These are phyloP conservation scores for Samia ricini DNA, from an alignment of 1,140 invertebrate species.

Conservation along the genomic window DNA sequence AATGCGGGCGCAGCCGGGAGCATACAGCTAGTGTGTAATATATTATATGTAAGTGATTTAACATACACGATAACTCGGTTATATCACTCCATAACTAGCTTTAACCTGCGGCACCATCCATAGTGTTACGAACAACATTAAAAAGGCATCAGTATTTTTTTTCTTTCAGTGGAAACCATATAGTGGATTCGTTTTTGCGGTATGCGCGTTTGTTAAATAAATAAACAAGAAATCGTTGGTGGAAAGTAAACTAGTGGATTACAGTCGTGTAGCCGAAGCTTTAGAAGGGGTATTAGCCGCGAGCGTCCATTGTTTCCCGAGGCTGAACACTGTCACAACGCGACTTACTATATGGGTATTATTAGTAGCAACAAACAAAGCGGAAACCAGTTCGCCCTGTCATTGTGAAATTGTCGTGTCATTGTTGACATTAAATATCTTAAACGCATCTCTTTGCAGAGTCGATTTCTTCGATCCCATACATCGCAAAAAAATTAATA, in stretches of 20 bases:
- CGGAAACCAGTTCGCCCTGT: not conserved
- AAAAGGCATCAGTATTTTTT: not conserved
- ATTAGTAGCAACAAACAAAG: not conserved
- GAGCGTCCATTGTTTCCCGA: not conserved
- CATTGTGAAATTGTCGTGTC: not conserved
- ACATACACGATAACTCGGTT: not conserved
- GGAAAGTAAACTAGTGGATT: too few species aligned
- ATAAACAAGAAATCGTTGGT: too few species aligned
- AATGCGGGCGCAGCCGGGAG: too few species aligned
- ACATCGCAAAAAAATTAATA: not conserved
- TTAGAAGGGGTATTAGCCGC: not conserved
- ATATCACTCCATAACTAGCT: not conserved
- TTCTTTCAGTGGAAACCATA: too few species aligned
- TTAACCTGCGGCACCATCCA: not conserved
- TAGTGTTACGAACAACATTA: not conserved
- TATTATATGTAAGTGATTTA: not conserved
- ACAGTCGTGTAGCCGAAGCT: not conserved
- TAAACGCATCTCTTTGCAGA: not conserved
- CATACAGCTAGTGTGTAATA: too few species aligned
- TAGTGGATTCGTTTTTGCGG: too few species aligned
- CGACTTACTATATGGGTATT: not conserved
- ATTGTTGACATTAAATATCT: not conserved
- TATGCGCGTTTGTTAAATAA: too few species aligned
- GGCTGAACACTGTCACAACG: not conserved
- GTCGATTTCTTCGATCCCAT: not conserved